A percentile compares a stretch with the other conserved stretches of the same genome.
These are phyloP conservation scores for Chelonus insularis DNA, from an alignment of 1,140 invertebrate genomes.

Conservation along the genomic window DNA sequence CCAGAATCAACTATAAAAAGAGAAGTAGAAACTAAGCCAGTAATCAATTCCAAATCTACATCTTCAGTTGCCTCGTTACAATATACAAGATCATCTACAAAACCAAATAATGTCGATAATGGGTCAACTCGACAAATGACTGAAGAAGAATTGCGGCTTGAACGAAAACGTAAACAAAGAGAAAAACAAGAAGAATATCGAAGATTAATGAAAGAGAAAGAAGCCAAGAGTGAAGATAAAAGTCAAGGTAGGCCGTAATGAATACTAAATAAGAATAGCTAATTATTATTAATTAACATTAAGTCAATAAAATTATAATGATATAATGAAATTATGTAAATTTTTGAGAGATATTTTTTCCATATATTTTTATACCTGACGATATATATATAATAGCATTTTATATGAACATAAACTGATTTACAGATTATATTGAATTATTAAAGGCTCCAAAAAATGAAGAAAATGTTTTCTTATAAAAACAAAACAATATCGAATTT, in stretches of 20 bases:
- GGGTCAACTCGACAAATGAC: background rate
- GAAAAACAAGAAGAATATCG: slow-evolving; percentile 22
- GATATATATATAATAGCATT: too few relatives aligned
- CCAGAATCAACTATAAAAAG: background rate
- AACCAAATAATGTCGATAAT: background rate
- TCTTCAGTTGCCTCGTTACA: background rate
- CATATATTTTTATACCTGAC: too few relatives aligned
- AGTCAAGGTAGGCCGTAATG: background rate
- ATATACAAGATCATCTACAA: background rate
- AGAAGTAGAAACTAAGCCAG: background rate
- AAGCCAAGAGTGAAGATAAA: slow-evolving; percentile 18
- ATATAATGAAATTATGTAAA: too few relatives aligned
- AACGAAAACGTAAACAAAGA: slow-evolving; percentile 19
- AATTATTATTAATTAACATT: background rate
- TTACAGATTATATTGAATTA: too few relatives aligned
- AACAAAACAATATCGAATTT: slow-evolving; percentile 16
- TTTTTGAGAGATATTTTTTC: too few relatives aligned
- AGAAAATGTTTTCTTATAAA: slow-evolving; percentile 9
- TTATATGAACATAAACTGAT: too few relatives aligned
- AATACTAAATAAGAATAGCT: background rate
- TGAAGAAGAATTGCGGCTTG: slow-evolving; percentile 9
- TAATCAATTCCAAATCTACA: background rate
- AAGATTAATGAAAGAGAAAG: slow-evolving; percentile 17
- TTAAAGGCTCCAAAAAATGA: too few relatives aligned
- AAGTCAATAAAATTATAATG: too few relatives aligned